Conservation (phyloP, 2,888 invertebrate species). For the Flexamia atlantica region DNA sequence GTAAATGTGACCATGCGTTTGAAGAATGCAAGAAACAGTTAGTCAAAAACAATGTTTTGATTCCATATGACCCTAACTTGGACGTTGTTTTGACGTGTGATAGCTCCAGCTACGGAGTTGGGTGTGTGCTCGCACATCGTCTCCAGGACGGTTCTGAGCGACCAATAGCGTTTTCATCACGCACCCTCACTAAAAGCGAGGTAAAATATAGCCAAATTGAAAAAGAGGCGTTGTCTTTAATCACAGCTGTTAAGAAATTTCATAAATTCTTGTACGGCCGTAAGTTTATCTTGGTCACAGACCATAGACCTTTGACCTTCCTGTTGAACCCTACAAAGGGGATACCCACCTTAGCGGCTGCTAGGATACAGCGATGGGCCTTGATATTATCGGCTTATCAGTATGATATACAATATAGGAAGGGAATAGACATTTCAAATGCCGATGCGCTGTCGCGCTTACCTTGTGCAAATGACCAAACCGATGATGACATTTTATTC, state of each 20-base stretch:
- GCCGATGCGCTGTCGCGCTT: slow-evolving; percentile 6
- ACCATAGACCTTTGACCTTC: no score
- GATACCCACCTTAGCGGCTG: neutral
- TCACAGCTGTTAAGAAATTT: no score
- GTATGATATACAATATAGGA: slow-evolving; percentile 8
- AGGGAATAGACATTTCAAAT: neutral
- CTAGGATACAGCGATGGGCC: neutral
- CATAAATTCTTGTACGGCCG: no score
- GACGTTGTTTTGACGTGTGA: slow-evolving; percentile 52
- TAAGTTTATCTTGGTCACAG: no score
- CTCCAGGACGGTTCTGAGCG: no score
- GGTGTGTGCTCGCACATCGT: slow-evolving; percentile 32
- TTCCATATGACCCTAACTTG: slow-evolving; percentile 44
- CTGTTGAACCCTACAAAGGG: no score
- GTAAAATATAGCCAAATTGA: no score
- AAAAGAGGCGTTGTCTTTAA: no score
- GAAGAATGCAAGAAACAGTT: neutral
- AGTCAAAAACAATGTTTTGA: slow-evolving; percentile 24
- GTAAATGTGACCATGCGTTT: neutral
- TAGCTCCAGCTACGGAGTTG: slow-evolving; percentile 53
- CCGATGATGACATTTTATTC: neutral
- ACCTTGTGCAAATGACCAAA: neutral
- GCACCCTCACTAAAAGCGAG: no score
- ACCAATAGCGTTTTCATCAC: no score
- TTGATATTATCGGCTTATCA: neutral